These are phyloP conservation scores for Toxotes jaculatrix DNA, from an alignment of 2,113 vertebrate species.

Conservation along the genomic window DNA sequence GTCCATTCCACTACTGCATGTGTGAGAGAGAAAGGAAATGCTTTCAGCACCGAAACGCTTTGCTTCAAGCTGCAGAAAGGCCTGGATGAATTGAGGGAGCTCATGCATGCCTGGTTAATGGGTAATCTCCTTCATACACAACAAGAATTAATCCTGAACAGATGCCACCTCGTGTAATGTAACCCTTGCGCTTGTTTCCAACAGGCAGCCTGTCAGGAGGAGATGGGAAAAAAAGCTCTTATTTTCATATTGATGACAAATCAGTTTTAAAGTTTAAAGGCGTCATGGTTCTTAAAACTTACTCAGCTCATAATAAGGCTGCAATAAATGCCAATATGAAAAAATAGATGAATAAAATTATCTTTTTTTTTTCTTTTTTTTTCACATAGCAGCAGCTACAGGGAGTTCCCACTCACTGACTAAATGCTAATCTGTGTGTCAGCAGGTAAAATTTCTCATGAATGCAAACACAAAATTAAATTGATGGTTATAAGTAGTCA, in stretches of 20 bases:
- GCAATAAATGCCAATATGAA: not conserved
- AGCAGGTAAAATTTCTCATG: constrained; percentile 25
- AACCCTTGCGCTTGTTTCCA: constrained; percentile 47
- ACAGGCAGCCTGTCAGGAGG: constrained; percentile 30
- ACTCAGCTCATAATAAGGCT: not conserved
- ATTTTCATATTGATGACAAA: not conserved
- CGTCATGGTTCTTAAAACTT: not conserved
- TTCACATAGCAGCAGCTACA: constrained; percentile 8
- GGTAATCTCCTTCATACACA: constrained; percentile 25
- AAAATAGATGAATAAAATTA: not conserved
- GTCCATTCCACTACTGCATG: constrained; percentile 21
- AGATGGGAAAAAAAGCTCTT: not conserved
- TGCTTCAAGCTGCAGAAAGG: constrained; percentile 2
- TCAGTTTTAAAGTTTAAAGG: constrained; percentile 6
- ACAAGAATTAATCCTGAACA: constrained; percentile 54
- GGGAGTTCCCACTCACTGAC: constrained; percentile 6
- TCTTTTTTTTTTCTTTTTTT: not conserved
- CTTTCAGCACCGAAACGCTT: not conserved
- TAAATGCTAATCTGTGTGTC: constrained; percentile 20
- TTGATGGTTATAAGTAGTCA: constrained; percentile 38
- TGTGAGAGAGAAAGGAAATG: constrained; percentile 20
- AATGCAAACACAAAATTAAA: constrained; percentile 45
- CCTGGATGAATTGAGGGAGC: constrained; percentile 4
- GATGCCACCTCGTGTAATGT: constrained; percentile 47
- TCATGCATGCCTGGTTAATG: constrained; percentile 39